Conservation (phyloP, 35 echinoderm and acorn worm genomes). For the Strongylocentrotus purpuratus region DNA sequence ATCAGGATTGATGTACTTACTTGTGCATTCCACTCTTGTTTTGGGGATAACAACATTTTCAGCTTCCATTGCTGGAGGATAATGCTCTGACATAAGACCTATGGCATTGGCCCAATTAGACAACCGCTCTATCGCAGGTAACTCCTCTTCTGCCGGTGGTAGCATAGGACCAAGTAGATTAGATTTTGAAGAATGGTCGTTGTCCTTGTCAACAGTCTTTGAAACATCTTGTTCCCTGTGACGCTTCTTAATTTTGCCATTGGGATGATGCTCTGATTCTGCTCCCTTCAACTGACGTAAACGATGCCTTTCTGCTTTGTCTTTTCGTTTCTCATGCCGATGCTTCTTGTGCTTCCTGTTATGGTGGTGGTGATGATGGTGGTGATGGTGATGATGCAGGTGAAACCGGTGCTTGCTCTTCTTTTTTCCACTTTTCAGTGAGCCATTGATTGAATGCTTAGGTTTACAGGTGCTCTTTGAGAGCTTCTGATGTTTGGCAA, state of each 20-base stretch:
- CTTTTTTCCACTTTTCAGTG: constrained; percentile 45
- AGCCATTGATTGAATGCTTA: constrained; percentile 29
- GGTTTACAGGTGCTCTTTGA: constrained; percentile 30
- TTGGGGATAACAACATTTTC: constrained; percentile 29
- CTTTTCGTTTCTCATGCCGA: constrained; percentile 42
- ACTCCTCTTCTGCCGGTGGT: neutral
- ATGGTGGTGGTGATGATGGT: constrained; percentile 46
- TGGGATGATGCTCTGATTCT: constrained; percentile 31
- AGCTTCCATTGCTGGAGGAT: neutral
- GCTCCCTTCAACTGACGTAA: neutral
- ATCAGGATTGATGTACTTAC: constrained; percentile 73
- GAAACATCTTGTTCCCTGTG: neutral
- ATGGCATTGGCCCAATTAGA: constrained; percentile 46
- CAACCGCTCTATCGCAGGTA: constrained; percentile 33
- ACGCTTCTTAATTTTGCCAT: constrained; percentile 39
- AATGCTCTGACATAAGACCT: constrained; percentile 22
- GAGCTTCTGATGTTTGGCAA: constrained; percentile 49
- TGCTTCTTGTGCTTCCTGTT: constrained; percentile 10
- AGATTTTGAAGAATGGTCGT: neutral
- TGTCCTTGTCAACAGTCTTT: constrained; percentile 19
- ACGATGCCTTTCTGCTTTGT: constrained; percentile 40
- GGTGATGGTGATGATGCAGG: constrained; percentile 38
- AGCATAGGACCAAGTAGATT: neutral
- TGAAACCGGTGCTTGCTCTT: constrained; percentile 33
- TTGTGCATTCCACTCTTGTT: constrained; percentile 41